A percentile compares a stretch with the other conserved stretches of the same genome.
These are phyloP conservation scores for Leptobrachium leishanense DNA, from an alignment of 2,113 vertebrate species.

Conservation along the genomic window DNA sequence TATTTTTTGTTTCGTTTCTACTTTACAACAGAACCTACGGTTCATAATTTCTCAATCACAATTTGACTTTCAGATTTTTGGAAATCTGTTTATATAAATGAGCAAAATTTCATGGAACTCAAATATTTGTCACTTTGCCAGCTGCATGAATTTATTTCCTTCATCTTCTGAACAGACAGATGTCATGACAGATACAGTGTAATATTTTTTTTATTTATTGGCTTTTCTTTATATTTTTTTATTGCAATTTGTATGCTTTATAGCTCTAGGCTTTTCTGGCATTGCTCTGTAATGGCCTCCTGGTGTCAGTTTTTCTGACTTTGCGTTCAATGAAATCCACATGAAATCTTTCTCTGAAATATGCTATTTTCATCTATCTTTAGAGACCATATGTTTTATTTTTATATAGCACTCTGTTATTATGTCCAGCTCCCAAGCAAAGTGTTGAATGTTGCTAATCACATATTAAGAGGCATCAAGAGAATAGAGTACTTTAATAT, in stretches of 20 bases:
- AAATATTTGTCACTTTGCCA: too few species aligned
- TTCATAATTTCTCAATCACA: too few species aligned
- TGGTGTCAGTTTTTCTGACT: background rate
- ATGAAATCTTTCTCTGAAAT: background rate
- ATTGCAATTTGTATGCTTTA: background rate
- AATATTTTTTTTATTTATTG: background rate
- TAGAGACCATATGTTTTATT: background rate
- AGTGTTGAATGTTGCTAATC: too few species aligned
- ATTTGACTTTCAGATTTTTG: too few species aligned
- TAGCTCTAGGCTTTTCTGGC: background rate
- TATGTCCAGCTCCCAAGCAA: background rate
- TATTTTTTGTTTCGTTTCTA: too few species aligned
- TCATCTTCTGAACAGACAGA: background rate
- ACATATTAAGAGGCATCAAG: too few species aligned
- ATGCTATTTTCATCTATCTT: background rate
- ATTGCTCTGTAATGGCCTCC: background rate
- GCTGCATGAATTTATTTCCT: background rate
- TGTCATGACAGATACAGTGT: constrained; percentile 20
- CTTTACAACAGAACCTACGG: too few species aligned
- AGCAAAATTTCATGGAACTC: too few species aligned
- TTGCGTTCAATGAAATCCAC: background rate
- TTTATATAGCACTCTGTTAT: background rate
- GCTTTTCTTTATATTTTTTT: background rate
- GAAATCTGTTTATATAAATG: too few species aligned
- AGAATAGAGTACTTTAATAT: too few species aligned